Base-by-base conservation (phyloP, 1,140 invertebrate species). In the Dendroctonus valens region DNA sequence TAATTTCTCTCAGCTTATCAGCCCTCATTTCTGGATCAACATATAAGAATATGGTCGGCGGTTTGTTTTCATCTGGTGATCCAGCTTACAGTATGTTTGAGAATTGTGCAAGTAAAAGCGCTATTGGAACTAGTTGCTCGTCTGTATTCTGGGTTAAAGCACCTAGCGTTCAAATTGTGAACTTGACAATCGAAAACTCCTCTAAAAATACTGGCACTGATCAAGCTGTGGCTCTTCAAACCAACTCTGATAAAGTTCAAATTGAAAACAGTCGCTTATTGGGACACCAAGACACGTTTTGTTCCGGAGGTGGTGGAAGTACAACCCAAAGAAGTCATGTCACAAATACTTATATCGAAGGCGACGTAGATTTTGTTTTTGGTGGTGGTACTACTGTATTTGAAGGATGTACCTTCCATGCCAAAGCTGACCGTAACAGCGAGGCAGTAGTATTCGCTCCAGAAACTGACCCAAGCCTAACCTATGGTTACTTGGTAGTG, bases 281-380 rank as follows among this genome's bases (percentile, higher is more conserved):
- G 40, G 51, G 60, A 41, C 52, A 54, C 14, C 60, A 63, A 39
- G 60, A 63, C 14, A 63, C 60, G 7, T 15, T 53, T 12, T 63
- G 42, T 38, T 9, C 37, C 39, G 60, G 60, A 8, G 5, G 6
- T 42, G 37, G 50, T 26, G n/a, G 46, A 15, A 40, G 7, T 41
- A 41, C 7, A 11, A 37, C 38, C 42, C 26, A 50, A 51, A 63
- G 60, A 49, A 63, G 39, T 26, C 7, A 42, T 41, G 6, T 53
- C 11, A 54, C 39, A 39, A 63, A 54, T 6, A 46, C 50, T 38
- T 54, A 53, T 26, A 63, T 63, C 6, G 12, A 41, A 46, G 60
- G 60, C 2, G 60, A 63, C 38, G 39, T 63, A 3, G 60, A 63
- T 63, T 63, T 63, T 63, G 41, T 63, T 0, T 63, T 63, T 44